Evolutionary conservation across 2,888 invertebrate genomes (phyloP).

Genomic region (Caenorhabditis sinica): DNA sequence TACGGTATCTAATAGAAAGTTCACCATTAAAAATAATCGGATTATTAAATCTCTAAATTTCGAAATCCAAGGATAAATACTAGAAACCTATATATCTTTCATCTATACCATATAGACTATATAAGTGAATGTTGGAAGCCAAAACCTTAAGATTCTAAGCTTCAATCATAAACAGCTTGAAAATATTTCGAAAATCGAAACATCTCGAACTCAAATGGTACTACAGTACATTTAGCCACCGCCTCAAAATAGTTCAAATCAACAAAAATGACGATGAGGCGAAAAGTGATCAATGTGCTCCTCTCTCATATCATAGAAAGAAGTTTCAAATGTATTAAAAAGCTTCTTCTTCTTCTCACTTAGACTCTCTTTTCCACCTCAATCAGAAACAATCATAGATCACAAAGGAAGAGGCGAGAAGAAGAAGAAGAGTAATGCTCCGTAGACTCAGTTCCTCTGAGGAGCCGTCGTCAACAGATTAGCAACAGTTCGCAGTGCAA

Average conservation of each 20-base stretch:
- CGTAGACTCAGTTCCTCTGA: constrained; percentile 1
- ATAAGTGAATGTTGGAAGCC: too few relatives aligned
- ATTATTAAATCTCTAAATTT: too few relatives aligned
- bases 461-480: constrained; percentile 62
- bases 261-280: neutral
- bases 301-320: neutral
- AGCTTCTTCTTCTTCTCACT: neutral
- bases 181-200: neutral
- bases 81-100: too few relatives aligned
- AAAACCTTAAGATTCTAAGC: too few relatives aligned
- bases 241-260: neutral
- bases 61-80: too few relatives aligned
- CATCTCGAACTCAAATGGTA: neutral
- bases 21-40: too few relatives aligned
- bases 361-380: neutral
- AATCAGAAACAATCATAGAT: constrained; percentile 29
- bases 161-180: too few relatives aligned
- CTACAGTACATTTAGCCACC: neutral
- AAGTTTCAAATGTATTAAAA: constrained; percentile 1
- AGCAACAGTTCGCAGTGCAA: constrained; percentile 63
- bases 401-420: constrained; percentile 19
- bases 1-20: too few relatives aligned
- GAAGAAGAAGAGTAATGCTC: constrained; percentile 18
- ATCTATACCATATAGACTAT: too few relatives aligned
- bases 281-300: neutral